Base-by-base conservation (phyloP, 2,113 vertebrate species). In the Sylvia atricapilla region DNA sequence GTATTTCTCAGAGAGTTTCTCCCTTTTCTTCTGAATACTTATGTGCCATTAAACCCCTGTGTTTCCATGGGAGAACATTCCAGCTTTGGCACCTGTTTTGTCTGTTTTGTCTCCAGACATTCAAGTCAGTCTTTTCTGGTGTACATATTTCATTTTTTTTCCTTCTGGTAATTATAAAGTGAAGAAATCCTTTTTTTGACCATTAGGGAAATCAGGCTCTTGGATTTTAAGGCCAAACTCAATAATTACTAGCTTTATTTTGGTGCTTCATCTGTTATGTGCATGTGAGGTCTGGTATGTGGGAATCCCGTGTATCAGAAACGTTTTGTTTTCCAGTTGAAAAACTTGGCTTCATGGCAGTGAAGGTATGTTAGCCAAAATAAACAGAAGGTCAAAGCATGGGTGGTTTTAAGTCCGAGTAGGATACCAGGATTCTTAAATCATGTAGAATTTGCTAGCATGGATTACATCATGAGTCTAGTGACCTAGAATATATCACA, bases 371-470 rank as follows among this genome's bases (percentile, higher is more conserved):
- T 35, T 64, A 90, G 92, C 93, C 93, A 96, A 96, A 93, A 75
- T 78, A 94, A 96, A 93, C 11, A 90, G 55, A 90, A 93, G 76
- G 92, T 84, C 60, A 72, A 84, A 90, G 76, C 47, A 24, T 63
- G 44, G 83, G 44, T 82, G 88, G 86, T 97, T 90, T 96, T 90
- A 94, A 93, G 90, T 74, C 39, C 43, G 31, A 90, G 60, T 35
- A 75, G 88, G 93, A 90, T 84, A 93, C 47, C 68, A 81, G 72
- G n/a, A 70, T 95, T 88, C 77, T 93, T 87, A 95, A 94, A 83
- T 95, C 43, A 90, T 78, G 74, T 52, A 84, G 90, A 92, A 95
- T 96, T 96, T 94, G 60, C 64, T 64, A 75, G 39, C 8, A 6
- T 92, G 76, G 73, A 75, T 95, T 90, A 91, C 86, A 70, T 94